phyloP scores from a whole-genome alignment of 1,140 invertebrate genomes.

The Gryllus bimaculatus region DNA sequence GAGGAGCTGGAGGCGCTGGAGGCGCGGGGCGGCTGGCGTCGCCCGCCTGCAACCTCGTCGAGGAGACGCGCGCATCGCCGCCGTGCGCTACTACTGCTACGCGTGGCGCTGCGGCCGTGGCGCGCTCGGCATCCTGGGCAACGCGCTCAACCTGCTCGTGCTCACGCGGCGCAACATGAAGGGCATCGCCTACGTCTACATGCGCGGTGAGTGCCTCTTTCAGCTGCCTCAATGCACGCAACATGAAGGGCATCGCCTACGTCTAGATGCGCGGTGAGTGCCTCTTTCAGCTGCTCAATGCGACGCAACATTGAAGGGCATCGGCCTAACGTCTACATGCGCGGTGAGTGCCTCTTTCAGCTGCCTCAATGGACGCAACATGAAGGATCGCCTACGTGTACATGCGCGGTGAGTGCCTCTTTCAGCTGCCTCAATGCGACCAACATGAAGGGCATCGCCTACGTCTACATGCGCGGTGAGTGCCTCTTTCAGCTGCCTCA shows the following conservation, averaged over 20 bases:
- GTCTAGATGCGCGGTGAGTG: constrained; percentile 67
- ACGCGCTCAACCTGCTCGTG: constrained; percentile 61
- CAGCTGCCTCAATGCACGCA: background rate
- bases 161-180: constrained; percentile 62
- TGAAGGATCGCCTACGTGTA: no score
- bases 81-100: constrained; percentile 54
- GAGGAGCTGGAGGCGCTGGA: no score
- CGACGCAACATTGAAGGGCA: constrained; percentile 64
- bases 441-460: no score
- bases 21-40: no score
- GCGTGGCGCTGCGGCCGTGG: constrained; percentile 58
- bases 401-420: constrained; percentile 53
- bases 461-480: no score
- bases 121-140: constrained; percentile 59
- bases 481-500: no score
- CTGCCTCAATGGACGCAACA: background rate
- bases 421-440: background rate
- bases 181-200: constrained; percentile 68
- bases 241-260: constrained; percentile 53
- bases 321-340: constrained; percentile 68
- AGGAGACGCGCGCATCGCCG: constrained; percentile 47
- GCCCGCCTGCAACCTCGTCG: background rate
- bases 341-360: constrained; percentile 43
- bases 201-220: constrained; percentile 50
- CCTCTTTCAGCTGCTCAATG: constrained; percentile 31